Evolutionary conservation across 2,113 vertebrate genomes (phyloP).

Genomic region (Tauraco erythrolophus): DNA sequence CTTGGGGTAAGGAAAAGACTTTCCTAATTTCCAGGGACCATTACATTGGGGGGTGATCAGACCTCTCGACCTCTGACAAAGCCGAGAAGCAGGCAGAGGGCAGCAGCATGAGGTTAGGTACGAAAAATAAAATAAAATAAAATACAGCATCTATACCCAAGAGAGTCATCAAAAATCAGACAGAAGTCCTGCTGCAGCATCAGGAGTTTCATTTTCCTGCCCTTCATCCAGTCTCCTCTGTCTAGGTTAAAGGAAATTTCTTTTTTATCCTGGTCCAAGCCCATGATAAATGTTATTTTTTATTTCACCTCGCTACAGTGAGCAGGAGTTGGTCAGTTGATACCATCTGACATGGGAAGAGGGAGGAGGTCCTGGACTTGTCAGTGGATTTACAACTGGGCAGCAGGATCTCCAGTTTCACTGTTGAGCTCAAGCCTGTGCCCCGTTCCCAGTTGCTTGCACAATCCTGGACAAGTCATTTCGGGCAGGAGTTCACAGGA

Average conservation of each 20-base stretch:
- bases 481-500: background rate
- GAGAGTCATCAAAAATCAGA: background rate
- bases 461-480: background rate
- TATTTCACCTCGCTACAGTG: rapidly evolving
- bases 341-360: background rate
- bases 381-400: rapidly evolving
- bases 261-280: background rate
- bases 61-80: background rate
- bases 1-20: background rate
- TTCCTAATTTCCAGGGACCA: background rate
- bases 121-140: background rate
- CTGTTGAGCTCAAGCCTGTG: background rate
- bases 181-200: background rate
- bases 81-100: background rate
- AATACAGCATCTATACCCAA: background rate
- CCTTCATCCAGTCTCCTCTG: background rate
- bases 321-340: background rate
- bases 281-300: background rate
- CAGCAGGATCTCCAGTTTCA: background rate
- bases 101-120: background rate
- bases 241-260: background rate
- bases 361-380: background rate
- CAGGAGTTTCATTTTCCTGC: background rate
- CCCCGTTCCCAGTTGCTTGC: background rate
- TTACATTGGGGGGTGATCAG: too few species aligned